A percentile compares a stretch with the other conserved stretches of the same genome.
phyloP scores from a whole-genome alignment of 1,140 invertebrate species.

The Pteromalus puparum region DNA sequence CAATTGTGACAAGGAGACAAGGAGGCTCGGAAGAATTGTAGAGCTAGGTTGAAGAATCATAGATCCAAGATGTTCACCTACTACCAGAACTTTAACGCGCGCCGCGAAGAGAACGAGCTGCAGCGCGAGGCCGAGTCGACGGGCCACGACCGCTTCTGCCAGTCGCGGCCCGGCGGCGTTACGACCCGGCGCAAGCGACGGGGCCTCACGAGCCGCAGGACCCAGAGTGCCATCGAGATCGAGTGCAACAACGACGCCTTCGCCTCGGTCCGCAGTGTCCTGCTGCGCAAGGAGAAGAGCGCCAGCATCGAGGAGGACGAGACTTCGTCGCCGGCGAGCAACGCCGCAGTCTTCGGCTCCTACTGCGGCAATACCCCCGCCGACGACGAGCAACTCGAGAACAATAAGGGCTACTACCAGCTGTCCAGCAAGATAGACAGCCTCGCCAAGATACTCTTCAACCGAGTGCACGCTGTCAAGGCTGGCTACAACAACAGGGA shows the following conservation, averaged over 20 bases:
- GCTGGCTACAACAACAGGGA: conserved; percentile 61
- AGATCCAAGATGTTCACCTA: conserved; percentile 82
- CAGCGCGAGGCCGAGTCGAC: conserved; percentile 79
- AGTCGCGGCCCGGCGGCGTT: conserved; percentile 79
- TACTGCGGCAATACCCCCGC: too few species aligned
- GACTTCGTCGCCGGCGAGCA: neutral
- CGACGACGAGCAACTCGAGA: conserved; percentile 45
- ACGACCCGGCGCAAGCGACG: conserved; percentile 76
- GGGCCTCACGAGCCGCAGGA: conserved; percentile 77
- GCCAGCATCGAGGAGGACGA: conserved; percentile 68
- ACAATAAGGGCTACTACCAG: conserved; percentile 67
- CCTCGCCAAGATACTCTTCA: conserved; percentile 71
- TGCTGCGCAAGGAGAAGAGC: conserved; percentile 68
- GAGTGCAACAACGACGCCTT: conserved; percentile 82
- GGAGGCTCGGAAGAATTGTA: too few species aligned
- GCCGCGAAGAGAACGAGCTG: conserved; percentile 78
- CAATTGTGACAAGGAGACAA: too few species aligned
- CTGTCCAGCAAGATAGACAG: conserved; percentile 72
- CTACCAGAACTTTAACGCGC: conserved; percentile 83
- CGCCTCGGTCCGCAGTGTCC: conserved; percentile 76
- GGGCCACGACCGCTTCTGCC: conserved; percentile 85
- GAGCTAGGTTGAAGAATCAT: too few species aligned
- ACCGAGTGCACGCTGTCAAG: conserved; percentile 67
- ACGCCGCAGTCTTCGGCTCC: too few species aligned
- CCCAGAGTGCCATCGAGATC: conserved; percentile 80